Base-by-base conservation (phyloP, 2,797 vertebrate species). In the Melanotaenia parkinsoni region DNA sequence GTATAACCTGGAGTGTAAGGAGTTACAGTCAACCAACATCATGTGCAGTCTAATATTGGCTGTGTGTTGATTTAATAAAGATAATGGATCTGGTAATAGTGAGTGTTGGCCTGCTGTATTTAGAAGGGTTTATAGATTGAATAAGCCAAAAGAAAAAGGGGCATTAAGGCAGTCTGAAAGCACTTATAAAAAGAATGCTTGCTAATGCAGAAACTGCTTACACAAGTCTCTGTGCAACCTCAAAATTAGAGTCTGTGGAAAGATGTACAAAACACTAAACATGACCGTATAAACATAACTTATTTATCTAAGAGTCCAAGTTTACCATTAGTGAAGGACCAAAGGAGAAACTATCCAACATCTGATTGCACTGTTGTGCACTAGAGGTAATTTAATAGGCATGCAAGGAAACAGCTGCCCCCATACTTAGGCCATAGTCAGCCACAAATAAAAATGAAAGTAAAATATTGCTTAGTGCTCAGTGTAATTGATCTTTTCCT, bases 231-330 rank as follows among this genome's bases (percentile, higher is more conserved):
- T 65, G 45, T 56, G 9, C 35, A 43, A 35, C 47, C 13, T 56
- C 0, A 0, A 47, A 75, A 58, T 57, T 70, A 70, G 33, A 72
- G 37, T 16, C 11, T 56, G 51, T 10, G 38, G 8, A 54, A 54
- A 56, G 61, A 72, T 6, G 0, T 40, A 53, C 26, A 66, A 18
- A 72, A 32, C 58, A 59, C 38, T 37, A 79, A 74, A 71, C 61
- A 74, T 28, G 24, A 57, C 45, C 7, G 10, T 8, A 14, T 67
- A 77, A 77, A 75, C 57, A 76, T 66, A 58, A 70, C 74, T 72
- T 47, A 69, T 88, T 81, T 81, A 77, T 85, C 32, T 7, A 79
- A 70, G 59, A 18, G n/a, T 72, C 53, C 61, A 79, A 71, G 60
- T 73, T 79, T 18, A 45, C 11, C 40, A 68, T 76, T 73, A 71